Conservation (phyloP, 2,888 invertebrate species). For the Drepanosiphum platanoidis region DNA sequence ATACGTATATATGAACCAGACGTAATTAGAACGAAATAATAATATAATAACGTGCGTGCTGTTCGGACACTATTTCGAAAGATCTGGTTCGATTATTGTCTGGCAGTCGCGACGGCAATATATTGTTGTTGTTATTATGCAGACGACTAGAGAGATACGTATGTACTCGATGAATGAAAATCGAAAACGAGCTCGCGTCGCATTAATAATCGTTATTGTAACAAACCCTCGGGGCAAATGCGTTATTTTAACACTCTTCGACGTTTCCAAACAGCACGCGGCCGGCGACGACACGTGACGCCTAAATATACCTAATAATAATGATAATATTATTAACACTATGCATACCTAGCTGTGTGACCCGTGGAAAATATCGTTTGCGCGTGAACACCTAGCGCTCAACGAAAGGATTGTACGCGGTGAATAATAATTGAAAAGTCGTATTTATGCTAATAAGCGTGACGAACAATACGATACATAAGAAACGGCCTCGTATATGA, state of each 20-base stretch:
- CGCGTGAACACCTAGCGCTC: background rate
- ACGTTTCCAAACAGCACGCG: background rate
- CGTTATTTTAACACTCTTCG: too few species aligned
- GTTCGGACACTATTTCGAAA: too few species aligned
- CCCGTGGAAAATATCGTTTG: conserved; percentile 20
- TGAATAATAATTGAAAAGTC: conserved; percentile 43
- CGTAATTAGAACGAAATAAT: background rate
- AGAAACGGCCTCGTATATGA: background rate
- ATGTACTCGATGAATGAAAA: background rate
- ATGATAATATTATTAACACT: background rate
- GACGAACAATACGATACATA: conserved; percentile 21
- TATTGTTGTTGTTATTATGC: too few species aligned
- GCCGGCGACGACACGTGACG: too few species aligned
- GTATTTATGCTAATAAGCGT: conserved; percentile 39
- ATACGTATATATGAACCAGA: too few species aligned
- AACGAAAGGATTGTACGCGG: conserved; percentile 36
- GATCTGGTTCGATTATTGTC: too few species aligned
- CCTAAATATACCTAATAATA: too few species aligned
- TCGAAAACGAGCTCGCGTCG: background rate
- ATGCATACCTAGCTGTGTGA: background rate
- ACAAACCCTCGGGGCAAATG: background rate
- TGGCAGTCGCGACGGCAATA: background rate
- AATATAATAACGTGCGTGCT: background rate
- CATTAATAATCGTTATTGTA: background rate
- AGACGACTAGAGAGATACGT: too few species aligned